A percentile compares a stretch with the other conserved stretches of the same genome.
phyloP scores from a whole-genome alignment of 2,113 vertebrate genomes.

The Passer domesticus region DNA sequence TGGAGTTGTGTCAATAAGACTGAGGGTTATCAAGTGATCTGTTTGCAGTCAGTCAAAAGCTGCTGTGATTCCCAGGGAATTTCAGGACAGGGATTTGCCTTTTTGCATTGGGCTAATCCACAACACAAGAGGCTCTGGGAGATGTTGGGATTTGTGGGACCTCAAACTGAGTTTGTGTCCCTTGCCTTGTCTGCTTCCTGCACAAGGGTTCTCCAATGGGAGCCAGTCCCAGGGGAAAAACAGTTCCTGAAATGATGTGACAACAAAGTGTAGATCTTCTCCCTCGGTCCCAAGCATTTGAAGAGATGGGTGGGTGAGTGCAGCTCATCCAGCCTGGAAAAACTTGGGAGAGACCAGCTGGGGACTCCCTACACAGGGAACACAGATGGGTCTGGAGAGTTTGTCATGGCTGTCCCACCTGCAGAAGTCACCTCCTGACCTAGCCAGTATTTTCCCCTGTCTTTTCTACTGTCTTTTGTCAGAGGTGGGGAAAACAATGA shows the following conservation, averaged over 20 bases:
- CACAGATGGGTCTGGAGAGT: not conserved
- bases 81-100: constrained; percentile 4
- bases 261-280: not conserved
- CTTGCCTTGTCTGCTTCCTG: not conserved
- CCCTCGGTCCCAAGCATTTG: not conserved
- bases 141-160: not conserved
- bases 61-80: not conserved
- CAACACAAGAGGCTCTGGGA: not conserved
- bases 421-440: not conserved
- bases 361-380: accelerated
- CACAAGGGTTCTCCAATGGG: not conserved
- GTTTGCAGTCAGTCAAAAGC: constrained; percentile 35
- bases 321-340: not conserved
- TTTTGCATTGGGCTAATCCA: not conserved
- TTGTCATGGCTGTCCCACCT: not conserved
- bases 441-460: not conserved
- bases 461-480: not conserved
- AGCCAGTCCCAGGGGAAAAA: not conserved
- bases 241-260: not conserved
- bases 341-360: not conserved
- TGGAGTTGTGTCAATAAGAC: constrained; percentile 53
- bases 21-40: constrained; percentile 53
- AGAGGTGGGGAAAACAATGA: not conserved
- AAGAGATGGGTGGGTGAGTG: not conserved
- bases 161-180: not conserved